Conservation (phyloP, 2,888 invertebrate species). For the Zygogramma bicolorata region DNA sequence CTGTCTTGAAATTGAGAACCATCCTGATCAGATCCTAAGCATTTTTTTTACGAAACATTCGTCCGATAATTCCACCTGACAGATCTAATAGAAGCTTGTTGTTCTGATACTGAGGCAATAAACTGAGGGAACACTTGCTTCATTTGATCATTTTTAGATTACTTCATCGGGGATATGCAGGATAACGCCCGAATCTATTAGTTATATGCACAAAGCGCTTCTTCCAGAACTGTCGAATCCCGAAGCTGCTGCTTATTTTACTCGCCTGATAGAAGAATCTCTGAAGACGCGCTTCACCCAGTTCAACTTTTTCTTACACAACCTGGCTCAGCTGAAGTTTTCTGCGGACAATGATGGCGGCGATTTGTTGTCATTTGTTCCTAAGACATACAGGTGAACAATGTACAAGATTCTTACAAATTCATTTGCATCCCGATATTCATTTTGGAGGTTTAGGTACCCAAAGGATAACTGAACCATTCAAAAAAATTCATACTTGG, state of each 20-base stretch:
- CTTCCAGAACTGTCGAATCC: constrained; percentile 91
- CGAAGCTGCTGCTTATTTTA: constrained; percentile 96
- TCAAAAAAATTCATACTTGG: no score
- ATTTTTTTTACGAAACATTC: no score
- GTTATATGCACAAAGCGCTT: constrained; percentile 91
- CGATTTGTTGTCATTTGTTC: constrained; percentile 91
- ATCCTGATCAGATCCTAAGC: no score
- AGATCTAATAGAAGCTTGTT: no score
- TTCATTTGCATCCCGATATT: neutral
- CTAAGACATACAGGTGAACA: constrained; percentile 91
- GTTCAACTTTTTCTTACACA: constrained; percentile 98
- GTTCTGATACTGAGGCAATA: no score
- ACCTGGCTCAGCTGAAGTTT: constrained; percentile 77
- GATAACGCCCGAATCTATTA: constrained; percentile 90
- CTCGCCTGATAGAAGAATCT: constrained; percentile 95
- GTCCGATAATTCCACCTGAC: no score
- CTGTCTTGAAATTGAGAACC: no score
- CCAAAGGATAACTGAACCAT: no score
- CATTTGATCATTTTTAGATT: constrained; percentile 74
- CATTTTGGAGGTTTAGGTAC: no score
- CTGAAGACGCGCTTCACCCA: constrained; percentile 94
- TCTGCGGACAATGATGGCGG: constrained; percentile 87
- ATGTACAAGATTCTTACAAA: neutral
- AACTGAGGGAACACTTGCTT: neutral
- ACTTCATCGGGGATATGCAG: constrained; percentile 91